These are phyloP conservation scores for Pteromalus puparum DNA, from an alignment of 1,140 invertebrate genomes.

Conservation along the genomic window DNA sequence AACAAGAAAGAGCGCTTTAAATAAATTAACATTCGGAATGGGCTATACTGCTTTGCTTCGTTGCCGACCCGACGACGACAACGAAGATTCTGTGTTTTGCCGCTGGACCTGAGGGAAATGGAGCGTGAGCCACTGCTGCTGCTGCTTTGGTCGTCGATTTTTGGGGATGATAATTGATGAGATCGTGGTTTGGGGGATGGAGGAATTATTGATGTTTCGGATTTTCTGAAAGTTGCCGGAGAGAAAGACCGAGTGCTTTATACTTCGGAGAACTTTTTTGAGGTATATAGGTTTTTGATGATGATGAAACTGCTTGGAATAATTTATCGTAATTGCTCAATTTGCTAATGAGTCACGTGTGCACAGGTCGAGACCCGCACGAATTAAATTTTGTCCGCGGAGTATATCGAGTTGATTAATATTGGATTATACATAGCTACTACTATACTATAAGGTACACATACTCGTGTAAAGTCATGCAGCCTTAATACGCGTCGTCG, in stretches of 20 bases:
- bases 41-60: not conserved
- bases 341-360: too few relatives aligned
- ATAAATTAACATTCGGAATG: constrained; percentile 49
- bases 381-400: not conserved
- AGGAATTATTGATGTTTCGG: not conserved
- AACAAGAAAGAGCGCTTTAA: constrained; percentile 48
- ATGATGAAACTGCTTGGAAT: not conserved
- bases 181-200: not conserved
- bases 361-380: too few relatives aligned
- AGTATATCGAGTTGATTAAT: constrained; percentile 32
- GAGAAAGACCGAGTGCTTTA: too few relatives aligned
- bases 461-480: constrained; percentile 48
- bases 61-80: not conserved
- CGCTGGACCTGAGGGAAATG: not conserved
- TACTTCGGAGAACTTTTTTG: too few relatives aligned
- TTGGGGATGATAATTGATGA: not conserved
- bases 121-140: not conserved
- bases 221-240: too few relatives aligned
- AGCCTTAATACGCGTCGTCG: constrained; percentile 28
- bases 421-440: constrained; percentile 21
- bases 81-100: not conserved
- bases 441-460: not conserved
- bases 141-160: not conserved
- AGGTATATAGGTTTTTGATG: not conserved
- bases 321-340: too few relatives aligned